Evolutionary conservation across 2,797 vertebrate species (phyloP).

Genomic region (Thaleichthys pacificus): DNA sequence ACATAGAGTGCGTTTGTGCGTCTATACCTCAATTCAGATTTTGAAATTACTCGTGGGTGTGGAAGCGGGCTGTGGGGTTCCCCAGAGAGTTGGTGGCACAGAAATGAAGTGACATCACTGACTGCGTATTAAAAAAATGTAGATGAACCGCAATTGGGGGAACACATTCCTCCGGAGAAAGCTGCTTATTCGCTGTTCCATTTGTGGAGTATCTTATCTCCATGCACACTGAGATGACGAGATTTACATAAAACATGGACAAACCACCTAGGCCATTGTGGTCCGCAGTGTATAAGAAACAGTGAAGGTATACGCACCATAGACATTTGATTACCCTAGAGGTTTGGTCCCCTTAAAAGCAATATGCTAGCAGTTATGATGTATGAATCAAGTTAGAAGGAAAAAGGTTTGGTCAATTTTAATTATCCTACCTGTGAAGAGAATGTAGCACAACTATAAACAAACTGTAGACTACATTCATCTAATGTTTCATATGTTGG

Average conservation of each 20-base stretch:
- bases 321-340: conserved; percentile 69
- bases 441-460: conserved; percentile 51
- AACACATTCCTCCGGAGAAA: conserved; percentile 69
- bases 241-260: conserved; percentile 75
- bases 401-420: conserved; percentile 57
- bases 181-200: conserved; percentile 73
- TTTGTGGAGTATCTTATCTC: conserved; percentile 71
- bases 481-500: conserved; percentile 33
- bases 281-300: conserved; percentile 53
- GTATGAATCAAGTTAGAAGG: conserved; percentile 63
- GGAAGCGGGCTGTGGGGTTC: conserved; percentile 70
- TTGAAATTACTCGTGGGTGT: conserved; percentile 70
- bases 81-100: conserved; percentile 74
- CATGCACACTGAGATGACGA: conserved; percentile 62
- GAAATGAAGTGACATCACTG: conserved; percentile 78
- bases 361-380: conserved; percentile 66
- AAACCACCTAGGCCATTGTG: conserved; percentile 55
- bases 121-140: conserved; percentile 66
- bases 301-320: conserved; percentile 49
- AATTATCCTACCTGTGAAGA: conserved; percentile 47
- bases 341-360: conserved; percentile 63
- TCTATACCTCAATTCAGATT: conserved; percentile 72
- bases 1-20: conserved; percentile 44
- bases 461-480: not conserved
- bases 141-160: conserved; percentile 75